A percentile compares a stretch with the other conserved stretches of the same genome.
phyloP scores from a whole-genome alignment of 2,888 invertebrate species.

The Zaprionus obscuricornis region DNA sequence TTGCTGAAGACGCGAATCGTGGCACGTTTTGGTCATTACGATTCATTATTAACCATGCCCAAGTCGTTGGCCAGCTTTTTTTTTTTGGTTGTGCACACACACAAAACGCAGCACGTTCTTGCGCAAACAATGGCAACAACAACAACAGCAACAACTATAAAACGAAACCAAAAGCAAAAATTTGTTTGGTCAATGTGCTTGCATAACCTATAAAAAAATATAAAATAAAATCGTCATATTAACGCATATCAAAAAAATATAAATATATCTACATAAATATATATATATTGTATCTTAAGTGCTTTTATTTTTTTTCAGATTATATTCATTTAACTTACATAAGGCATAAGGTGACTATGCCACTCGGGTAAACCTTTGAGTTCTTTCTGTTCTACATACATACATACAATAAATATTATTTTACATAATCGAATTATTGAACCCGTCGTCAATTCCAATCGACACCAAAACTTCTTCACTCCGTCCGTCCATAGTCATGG shows the following conservation, averaged over 20 bases:
- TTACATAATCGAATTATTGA: conserved; percentile 25
- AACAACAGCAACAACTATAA: conserved; percentile 15
- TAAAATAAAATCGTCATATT: not conserved
- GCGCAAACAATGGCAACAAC: too few relatives aligned
- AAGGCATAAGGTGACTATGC: conserved; percentile 40
- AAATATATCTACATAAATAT: too few relatives aligned
- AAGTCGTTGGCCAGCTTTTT: conserved; percentile 42
- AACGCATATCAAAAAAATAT: too few relatives aligned
- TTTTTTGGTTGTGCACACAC: conserved; percentile 22
- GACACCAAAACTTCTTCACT: too few relatives aligned
- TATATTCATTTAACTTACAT: conserved; percentile 28
- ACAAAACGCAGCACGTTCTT: conserved; percentile 47
- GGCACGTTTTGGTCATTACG: conserved; percentile 76
- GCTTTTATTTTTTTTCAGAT: conserved; percentile 9
- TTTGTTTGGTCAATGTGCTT: conserved; percentile 34
- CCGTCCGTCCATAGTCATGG: too few relatives aligned
- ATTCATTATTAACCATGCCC: conserved; percentile 55
- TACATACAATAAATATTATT: not conserved
- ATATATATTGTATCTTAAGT: too few relatives aligned
- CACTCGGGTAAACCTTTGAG: not conserved
- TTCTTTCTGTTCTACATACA: conserved; percentile 33
- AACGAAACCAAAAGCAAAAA: conserved; percentile 21
- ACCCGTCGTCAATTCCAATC: too few relatives aligned
- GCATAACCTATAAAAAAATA: conserved; percentile 29
- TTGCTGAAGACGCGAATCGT: conserved; percentile 41